Evolutionary conservation across 2,888 invertebrate genomes (phyloP), one percentile per base, ranked within the genome.

Genomic region (Lycia hirtaria): DNA sequence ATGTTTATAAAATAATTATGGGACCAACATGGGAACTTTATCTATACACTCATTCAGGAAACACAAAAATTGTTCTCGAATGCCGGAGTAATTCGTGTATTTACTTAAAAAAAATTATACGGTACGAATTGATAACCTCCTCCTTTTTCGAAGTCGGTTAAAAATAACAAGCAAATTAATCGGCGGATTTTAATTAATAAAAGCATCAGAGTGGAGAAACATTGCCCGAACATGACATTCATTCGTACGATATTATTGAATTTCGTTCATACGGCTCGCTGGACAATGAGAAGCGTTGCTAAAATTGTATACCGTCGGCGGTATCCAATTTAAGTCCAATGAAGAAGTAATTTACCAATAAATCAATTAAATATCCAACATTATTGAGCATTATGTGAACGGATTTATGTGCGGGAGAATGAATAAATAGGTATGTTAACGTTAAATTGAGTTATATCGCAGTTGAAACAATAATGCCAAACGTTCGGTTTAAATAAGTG

Each of bases 241-340:
- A 65, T 68, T 57, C 63, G 59, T 54, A 63, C 56, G 53, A 56
- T 70, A 69, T 65, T 73, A 75, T 74, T 75, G 62, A 66, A 73
- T 75, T 75, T 66, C 61, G 56, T 59, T 64, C 53, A 64, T 50
- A 59, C 68, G 67, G 68, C 72, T 76, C 72, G 72, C 64, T 71
- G 73, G 60, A 69, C 67, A 71, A 64, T 64, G 71, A 68, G 65
- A 69, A 75, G 60, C 57, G 61, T 71, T 65, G 71, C 73, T 69
- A 71, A 76, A n/a, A 75, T 74, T 70, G 65, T 60, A 62, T 71
- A 70, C 60, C 60, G 68, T 72, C 72, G 68, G 71, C 68, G 59
- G 73, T 73, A 74, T 75, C 69, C 68, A 79, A 80, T 83, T 80
- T 79, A 76, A 76, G 61, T 72, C 73, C 69, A 76, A 78, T 79